Evolutionary conservation across 2,888 invertebrate genomes (phyloP), one percentile per base, ranked within the genome.

Genomic region (Laspeyria flexula): DNA sequence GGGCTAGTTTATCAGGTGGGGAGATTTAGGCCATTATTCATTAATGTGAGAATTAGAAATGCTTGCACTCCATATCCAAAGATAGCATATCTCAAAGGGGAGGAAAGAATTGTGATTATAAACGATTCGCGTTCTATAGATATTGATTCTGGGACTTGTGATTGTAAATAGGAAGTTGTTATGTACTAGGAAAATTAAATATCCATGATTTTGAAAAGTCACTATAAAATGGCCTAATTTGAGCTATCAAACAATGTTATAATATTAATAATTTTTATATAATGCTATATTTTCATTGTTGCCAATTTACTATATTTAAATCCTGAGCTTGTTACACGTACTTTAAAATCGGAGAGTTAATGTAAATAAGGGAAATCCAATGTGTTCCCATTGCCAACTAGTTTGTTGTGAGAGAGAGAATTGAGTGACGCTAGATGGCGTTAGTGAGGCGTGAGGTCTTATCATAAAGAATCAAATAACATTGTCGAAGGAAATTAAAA

Each of bases 201-300:
- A 25, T 2, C 4, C n/a, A 18, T 9, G 21, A 21, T 16, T 16
- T 35, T 11, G 15, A 37, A 12, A 27, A 46, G 9, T 6, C 30
- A 39, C 16, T 31, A 31, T 1, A 7, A 31, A 7, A 33, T 34
- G 55, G 48, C 43, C 71, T 56, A 52, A 66, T 67, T 71, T 71
- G 68, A 63, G 53, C 51, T 37, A 49, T 46, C 45, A 58, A 69
- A 43, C 49, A 42, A 37, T 58, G 47, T 18, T 55, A 43, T 61
- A 56, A 61, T 60, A 65, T 64, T 65, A 60, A 55, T 65, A 65
- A 57, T 57, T 67, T 63, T 77, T 79, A 79, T 68, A 71, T 52
- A 53, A 57, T 68, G 69, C 72, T 67, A 68, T 73, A 82, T 85
- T 81, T 83, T 83, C 67, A 87, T 83, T 88, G 89, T 90, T 89